Base-by-base conservation (phyloP, 1,140 invertebrate species). In the Diuraphis noxia region DNA sequence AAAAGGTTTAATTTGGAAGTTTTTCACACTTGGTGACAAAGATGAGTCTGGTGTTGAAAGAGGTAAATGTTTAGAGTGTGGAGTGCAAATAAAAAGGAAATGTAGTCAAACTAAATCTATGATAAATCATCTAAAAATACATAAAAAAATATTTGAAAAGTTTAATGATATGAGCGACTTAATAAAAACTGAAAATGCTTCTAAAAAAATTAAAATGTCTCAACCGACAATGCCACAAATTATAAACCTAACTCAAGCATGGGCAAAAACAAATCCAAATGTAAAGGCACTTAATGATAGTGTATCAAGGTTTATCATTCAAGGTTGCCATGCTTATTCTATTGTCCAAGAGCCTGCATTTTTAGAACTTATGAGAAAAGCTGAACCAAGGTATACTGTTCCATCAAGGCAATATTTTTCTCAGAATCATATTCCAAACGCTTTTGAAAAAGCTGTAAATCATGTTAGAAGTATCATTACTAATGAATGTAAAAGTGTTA, bases 11-110 rank as follows among this genome's bases (percentile, higher is more conserved):
- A 79, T 79, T 79, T 79, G 72, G 72, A 79, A 36, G n/a, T 79
- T 79, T 21, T 79, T 79, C 17, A 79, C 72, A 36, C 17, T 79
- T 38, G 72, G 72, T 38, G 72, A 79, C 5, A 79, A 79, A 52
- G 23, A 52, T 52, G 56, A 63, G 4, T 63, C 25, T n/a, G 30
- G 56, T 63, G 56, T 63, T n/a, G 77, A 81, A 81, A 81, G 8
- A 81, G 77, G 77, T 81, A 40, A 81, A 40, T 81, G 36, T 81
- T 36, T 81, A 38, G 77, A 81, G 36, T 81, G 77, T 81, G 77
- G 77, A 38, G 77, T 81, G 36, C 77, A 81, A 81, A 81, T 81
- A 81, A 81, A 81, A 81, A 81, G 77, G 21, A 81, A 81, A 81
- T 38, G 77, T 81, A 81, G 36, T 63, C 30, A 63, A 63, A 63